phyloP scores from a whole-genome alignment of 2,797 vertebrate species.

The Acanthopagrus latus region DNA sequence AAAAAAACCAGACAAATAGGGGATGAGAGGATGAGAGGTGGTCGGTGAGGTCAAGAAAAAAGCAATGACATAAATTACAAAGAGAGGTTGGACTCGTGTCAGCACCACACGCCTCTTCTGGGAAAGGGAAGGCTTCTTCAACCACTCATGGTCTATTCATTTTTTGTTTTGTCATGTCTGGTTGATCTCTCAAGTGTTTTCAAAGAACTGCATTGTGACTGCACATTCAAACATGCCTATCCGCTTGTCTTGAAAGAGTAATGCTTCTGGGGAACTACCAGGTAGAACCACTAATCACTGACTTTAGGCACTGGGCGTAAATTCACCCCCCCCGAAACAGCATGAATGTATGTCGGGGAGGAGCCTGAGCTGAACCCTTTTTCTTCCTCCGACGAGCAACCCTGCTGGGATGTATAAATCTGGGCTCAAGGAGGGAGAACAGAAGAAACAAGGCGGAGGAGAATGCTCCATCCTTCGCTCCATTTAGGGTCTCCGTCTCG shows the following conservation, averaged over 20 bases:
- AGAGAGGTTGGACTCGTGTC: slow-evolving; percentile 3
- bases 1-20: slow-evolving; percentile 5
- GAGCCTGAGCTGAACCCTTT: slow-evolving; percentile 3
- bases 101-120: slow-evolving; percentile 30
- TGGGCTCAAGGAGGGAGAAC: slow-evolving; percentile 7
- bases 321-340: background rate
- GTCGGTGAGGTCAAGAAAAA: slow-evolving; percentile 44
- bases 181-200: slow-evolving; percentile 20
- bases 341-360: background rate
- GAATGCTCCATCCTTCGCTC: slow-evolving; percentile 44
- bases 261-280: background rate
- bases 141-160: slow-evolving; percentile 21
- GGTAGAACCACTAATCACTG: background rate
- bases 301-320: background rate
- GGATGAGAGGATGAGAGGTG: slow-evolving; percentile 31
- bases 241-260: background rate
- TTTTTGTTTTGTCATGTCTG: slow-evolving; percentile 11
- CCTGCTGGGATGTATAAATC: slow-evolving; percentile 54
- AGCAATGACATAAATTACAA: slow-evolving; percentile 49
- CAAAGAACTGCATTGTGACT: background rate
- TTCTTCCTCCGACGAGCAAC: slow-evolving; percentile 27
- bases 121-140: slow-evolving; percentile 29
- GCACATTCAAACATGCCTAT: slow-evolving; percentile 1
- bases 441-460: slow-evolving; percentile 19
- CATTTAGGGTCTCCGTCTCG: slow-evolving; percentile 71